Percentiles rank a stretch among this genome's conserved stretches.
These are phyloP conservation scores for Priocnemis perturbator DNA, from an alignment of 2,888 invertebrate species.

Conservation along the genomic window DNA sequence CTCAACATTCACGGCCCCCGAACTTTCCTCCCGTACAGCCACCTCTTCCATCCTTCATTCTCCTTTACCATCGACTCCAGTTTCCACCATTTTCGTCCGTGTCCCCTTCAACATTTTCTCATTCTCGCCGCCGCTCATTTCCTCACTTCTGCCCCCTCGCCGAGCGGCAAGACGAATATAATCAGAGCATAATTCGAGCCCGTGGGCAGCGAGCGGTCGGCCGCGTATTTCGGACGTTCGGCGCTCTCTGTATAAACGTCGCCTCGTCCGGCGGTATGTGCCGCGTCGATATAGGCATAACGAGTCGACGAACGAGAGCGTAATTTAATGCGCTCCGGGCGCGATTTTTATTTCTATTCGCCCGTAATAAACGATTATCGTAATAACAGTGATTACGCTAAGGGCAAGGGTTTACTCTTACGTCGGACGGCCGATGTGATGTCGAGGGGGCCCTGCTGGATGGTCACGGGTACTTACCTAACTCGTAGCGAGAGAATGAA, in stretches of 20 bases:
- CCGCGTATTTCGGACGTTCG: constrained; percentile 53
- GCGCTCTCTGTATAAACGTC: constrained; percentile 1
- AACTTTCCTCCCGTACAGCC: no score
- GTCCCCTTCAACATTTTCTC: neutral
- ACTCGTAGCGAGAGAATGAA: constrained; percentile 2
- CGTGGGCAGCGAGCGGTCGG: constrained; percentile 31
- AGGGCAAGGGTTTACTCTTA: constrained; percentile 24
- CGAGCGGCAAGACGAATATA: constrained; percentile 48
- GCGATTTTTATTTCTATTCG: constrained; percentile 62
- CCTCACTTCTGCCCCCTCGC: neutral
- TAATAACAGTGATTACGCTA: constrained; percentile 63
- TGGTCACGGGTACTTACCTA: constrained; percentile 1
- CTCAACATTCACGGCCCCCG: no score
- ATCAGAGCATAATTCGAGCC: constrained; percentile 58
- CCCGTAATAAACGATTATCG: constrained; percentile 62
- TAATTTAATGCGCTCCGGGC: constrained; percentile 50
- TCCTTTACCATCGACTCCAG: no score
- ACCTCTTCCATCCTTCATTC: no score
- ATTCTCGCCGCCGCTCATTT: neutral
- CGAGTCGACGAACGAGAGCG: constrained; percentile 18
- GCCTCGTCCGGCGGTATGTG: no score
- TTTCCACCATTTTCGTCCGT: no score
- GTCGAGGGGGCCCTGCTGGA: neutral
- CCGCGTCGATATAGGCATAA: no score
- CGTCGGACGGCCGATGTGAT: constrained; percentile 31